Base-by-base conservation (phyloP, 2,113 vertebrate species). In the Merops nubicus region DNA sequence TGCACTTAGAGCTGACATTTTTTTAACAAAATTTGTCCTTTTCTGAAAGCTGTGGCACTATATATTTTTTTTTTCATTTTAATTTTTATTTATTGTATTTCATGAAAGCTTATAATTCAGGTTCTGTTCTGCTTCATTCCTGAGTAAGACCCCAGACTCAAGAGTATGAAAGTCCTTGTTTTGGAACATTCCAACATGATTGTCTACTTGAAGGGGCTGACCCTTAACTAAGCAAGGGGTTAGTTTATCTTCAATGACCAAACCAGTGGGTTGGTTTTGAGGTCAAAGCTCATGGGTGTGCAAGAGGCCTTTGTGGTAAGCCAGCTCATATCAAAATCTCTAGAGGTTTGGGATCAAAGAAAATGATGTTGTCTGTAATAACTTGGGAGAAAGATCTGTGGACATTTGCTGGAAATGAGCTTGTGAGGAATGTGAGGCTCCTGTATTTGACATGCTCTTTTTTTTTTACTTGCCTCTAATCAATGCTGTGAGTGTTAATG, bases 311-410 rank as follows among this genome's bases (percentile, higher is more conserved):
- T 65, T 42, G 22, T 85, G 91, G 78, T 80, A 85, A 83, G 34
- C 48, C 70, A 77, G 5, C 50, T 90, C 85, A 53, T 13, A 3
- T 28, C n/a, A 85, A 76, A 78, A 62, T 69, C 50, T 47, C 26
- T 42, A 19, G n/a, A 85, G 91, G 56, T 47, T 80, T 82, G 67
- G 25, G 72, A 93, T 93, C 72, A 96, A 93, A 96, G 45, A 14
- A 79, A 80, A 67, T 8, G 8, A 15, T 50, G 31, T 5, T 90
- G 53, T 47, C 48, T 83, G 20, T 73, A 93, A 51, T 77, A 62
- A 42, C 54, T 76, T 83, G 75, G 85, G 67, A 76, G 38, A 67
- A 85, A 62, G 65, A 85, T 82, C 54, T 76, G 20, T 83, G 67
- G 31, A 33, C 47, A 59, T 79, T 89, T 89, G 40, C 89, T 91